Base-by-base conservation (phyloP, 1,140 invertebrate species). In the Drosophila erecta region DNA sequence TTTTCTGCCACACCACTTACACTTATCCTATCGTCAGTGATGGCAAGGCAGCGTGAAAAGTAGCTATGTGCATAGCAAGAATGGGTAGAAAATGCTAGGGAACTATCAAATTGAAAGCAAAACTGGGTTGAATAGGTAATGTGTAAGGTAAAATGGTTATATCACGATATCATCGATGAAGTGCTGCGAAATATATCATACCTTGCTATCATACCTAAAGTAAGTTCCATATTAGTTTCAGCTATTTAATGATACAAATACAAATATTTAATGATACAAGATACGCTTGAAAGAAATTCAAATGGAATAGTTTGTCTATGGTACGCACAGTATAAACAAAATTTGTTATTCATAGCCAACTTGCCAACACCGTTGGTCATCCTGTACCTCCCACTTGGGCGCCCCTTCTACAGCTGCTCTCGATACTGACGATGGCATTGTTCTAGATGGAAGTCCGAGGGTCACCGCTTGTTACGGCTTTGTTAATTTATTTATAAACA, bases 401-500 rank as follows among this genome's bases (percentile, higher is more conserved):
- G 8, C 47, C 47, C 17, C 30, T 35, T 35, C 33, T 20, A n/a
- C 51, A 60, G 43, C 24, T 24, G 35, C 17, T 44, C 44, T 30
- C 24, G 8, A 17, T 51, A 30, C 30, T 30, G 15, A 33, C 46
- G 46, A 17, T 40, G 53, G 38, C 73, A 65, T 85, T 85, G 81
- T 85, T 85, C 64, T 81, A 81, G 51, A 57, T 76, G 56, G 53
- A 74, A 46, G 56, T 55, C 59, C 66, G 46, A 69, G 65, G 46
- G 61, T 49, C 64, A 44, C 50, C 54, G 66, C 55, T 70, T 76
- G 61, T 65, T 65, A 60, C 44, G 65, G 74, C 79, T 84, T 76
- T 84, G 75, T 83, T 87, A 76, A 76, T 79, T 87, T 72, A 83
- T 87, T 87, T 79, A 79, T 81, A 78, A 81, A 75, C 55, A 67